Conservation (phyloP, 2,888 invertebrate genomes). For the Deroplatys truncata region DNA sequence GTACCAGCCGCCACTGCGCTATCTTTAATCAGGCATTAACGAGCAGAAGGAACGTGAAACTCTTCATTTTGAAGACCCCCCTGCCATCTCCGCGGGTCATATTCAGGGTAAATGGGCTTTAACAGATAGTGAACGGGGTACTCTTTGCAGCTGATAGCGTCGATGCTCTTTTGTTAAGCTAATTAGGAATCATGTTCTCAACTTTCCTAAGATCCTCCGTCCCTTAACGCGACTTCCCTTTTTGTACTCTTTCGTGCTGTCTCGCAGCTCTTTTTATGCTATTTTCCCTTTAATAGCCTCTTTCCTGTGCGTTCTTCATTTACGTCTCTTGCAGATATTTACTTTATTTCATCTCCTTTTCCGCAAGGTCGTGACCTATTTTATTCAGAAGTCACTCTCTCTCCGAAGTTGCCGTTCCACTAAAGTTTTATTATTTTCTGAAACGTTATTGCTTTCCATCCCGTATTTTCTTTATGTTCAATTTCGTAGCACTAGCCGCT, state of each 20-base stretch:
- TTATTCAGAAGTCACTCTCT: not conserved
- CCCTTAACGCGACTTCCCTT: not conserved
- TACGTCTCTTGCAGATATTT: no score
- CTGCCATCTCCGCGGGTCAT: not conserved
- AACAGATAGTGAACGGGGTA: not conserved
- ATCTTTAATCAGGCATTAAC: no score
- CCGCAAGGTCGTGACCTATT: not conserved
- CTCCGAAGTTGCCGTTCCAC: not conserved
- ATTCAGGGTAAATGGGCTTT: not conserved
- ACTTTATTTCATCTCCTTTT: no score
- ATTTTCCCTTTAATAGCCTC: no score
- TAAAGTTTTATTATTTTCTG: not conserved
- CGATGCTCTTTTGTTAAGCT: not conserved
- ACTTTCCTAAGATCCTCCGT: not conserved
- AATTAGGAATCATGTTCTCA: not conserved
- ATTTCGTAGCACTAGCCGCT: not conserved
- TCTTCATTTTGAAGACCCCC: not conserved
- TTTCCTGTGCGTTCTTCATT: no score
- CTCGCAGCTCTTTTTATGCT: no score
- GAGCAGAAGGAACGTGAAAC: no score
- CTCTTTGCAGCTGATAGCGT: not conserved
- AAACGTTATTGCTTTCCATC: not conserved
- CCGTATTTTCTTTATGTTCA: not conserved
- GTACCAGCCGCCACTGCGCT: no score
- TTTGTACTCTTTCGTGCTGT: not conserved